A percentile compares a stretch with the other conserved stretches of the same genome.
phyloP scores from a whole-genome alignment of 2,113 vertebrate genomes.

The Phoenicopterus ruber region DNA sequence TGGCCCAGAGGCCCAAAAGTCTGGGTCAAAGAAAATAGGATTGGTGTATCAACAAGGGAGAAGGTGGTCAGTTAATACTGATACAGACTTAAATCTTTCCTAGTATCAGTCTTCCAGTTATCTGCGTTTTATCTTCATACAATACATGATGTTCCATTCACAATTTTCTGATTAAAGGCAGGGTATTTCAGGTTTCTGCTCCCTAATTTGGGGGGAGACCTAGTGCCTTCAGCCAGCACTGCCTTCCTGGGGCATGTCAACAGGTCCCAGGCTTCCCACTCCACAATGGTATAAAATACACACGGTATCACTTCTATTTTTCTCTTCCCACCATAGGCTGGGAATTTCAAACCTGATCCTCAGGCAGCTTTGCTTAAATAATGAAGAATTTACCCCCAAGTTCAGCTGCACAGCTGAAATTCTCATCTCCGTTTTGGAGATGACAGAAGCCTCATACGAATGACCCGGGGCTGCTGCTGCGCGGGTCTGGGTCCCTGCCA shows the following conservation, averaged over 20 bases:
- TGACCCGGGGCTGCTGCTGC: not conserved
- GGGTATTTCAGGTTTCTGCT: not conserved
- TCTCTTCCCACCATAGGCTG: not conserved
- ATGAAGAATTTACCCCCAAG: too few relatives aligned
- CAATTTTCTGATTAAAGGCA: not conserved
- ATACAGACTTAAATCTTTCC: not conserved
- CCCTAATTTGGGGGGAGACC: not conserved
- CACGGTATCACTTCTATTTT: not conserved
- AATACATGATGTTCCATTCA: not conserved
- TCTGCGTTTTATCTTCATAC: not conserved
- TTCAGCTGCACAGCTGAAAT: not conserved
- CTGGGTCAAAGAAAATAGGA: too few relatives aligned
- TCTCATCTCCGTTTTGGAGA: not conserved
- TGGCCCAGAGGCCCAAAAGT: not conserved
- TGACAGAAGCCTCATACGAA: not conserved
- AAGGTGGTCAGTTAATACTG: not conserved
- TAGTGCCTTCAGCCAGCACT: not conserved
- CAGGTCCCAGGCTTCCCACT: not conserved
- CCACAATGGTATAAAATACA: not conserved
- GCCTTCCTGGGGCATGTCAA: not conserved
- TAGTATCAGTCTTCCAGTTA: not conserved
- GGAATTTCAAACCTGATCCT: not conserved
- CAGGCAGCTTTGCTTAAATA: not conserved
- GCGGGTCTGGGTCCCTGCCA: too few relatives aligned
- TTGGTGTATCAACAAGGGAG: too few relatives aligned